Evolutionary conservation across 1,140 invertebrate genomes (phyloP), one percentile per base, ranked within the genome.

Genomic region (Gyrodactylus salaris): DNA sequence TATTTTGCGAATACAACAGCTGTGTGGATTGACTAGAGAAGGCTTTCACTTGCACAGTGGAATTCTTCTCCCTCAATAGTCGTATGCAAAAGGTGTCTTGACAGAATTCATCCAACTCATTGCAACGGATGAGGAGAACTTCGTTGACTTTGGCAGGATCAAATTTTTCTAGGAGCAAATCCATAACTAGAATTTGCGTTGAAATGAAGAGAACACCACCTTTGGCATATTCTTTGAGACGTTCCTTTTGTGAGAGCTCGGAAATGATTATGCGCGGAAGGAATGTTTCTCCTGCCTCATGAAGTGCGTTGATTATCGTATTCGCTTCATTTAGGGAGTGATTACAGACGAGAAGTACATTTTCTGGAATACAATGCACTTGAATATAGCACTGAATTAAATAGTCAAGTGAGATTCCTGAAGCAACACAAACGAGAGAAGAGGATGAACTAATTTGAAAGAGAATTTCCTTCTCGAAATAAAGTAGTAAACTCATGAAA

Each of bases 31-130:
- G 20, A 68, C 27, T 24, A 68, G 20, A n/a, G 23, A 97, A 91
- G 20, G 89, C 91, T 83, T 96, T 96, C 21, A 97, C 87, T 79
- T 96, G 96, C 54, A 92, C 92, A 74, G 85, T 91, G 86, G 92
- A 92, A 82, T 96, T 96, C 75, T 85, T 85, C 79, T 91, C 87
- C 74, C 91, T 83, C 78, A 86, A 96, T 0, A 96, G 82, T 76
- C 91, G 85, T 71, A 95, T 78, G 54, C 89, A 89, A 82, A 96
- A 96, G 20, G 89, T 88, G 81, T 94, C 90, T 81, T 94, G 90
- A 24, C 71, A 72, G 19, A 26, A 19, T 26, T 72, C 71, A 7
- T 19, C 21, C 20, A 73, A 20, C 26, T 85, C 87, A 81, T 98
- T 91, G n/a, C 91, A 91, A 79, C 88, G 85, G 76, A 89, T 85